Conservation (phyloP, 1,140 invertebrate species). For the Elymnias hypermnestra region DNA sequence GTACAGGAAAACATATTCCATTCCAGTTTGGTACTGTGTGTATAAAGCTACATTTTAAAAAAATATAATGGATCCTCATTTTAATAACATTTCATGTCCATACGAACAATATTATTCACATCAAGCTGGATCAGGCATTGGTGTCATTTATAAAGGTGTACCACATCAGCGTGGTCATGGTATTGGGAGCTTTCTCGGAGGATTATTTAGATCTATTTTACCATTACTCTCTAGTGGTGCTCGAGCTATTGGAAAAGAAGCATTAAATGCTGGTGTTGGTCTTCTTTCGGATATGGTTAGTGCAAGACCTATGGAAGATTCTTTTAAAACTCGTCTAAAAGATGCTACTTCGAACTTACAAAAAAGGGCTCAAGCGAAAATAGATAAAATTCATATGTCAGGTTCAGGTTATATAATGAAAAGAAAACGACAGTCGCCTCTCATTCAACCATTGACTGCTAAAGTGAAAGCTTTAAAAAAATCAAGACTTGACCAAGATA, state of each 20-base stretch:
- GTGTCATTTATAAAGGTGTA: slow-evolving; percentile 34
- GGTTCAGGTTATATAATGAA: neutral
- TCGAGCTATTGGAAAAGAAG: slow-evolving; percentile 32
- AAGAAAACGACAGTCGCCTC: no score
- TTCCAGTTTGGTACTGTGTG: slow-evolving; percentile 40
- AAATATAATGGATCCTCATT: no score
- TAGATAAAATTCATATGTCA: neutral
- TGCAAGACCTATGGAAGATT: slow-evolving; percentile 22
- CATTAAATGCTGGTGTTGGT: slow-evolving; percentile 27
- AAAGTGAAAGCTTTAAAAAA: neutral
- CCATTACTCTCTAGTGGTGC: slow-evolving; percentile 30
- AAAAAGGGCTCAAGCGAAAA: slow-evolving; percentile 33
- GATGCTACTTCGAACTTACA: slow-evolving; percentile 33
- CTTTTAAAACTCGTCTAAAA: slow-evolving; percentile 25
- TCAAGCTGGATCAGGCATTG: slow-evolving; percentile 33
- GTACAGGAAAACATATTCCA: slow-evolving; percentile 37
- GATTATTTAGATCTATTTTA: slow-evolving; percentile 36
- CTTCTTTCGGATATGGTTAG: slow-evolving; percentile 27
- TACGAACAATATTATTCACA: slow-evolving; percentile 34
- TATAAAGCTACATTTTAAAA: slow-evolving; percentile 27
- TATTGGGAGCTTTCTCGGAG: slow-evolving; percentile 37
- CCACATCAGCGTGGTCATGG: no score
- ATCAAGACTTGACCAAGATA: slow-evolving; percentile 37
- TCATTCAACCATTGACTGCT: no score
- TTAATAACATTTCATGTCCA: slow-evolving; percentile 18